Conservation (phyloP, 2,888 invertebrate species). For the Cerceris rybyensis region DNA sequence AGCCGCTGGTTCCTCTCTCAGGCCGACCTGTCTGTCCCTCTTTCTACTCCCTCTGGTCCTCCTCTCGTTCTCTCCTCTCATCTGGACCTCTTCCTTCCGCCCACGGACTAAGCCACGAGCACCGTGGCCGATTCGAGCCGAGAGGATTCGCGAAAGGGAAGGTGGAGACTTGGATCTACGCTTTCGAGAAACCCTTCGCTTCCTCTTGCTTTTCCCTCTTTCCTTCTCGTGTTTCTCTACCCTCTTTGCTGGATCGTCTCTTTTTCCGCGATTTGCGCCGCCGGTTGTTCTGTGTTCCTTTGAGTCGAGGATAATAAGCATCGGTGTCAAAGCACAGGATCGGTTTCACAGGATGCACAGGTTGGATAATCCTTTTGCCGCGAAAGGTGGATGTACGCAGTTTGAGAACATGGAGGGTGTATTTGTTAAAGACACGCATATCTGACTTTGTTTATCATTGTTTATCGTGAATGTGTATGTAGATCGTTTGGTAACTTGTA, state of each 20-base stretch:
- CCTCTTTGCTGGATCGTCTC: constrained; percentile 20
- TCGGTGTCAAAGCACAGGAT: no score
- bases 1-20: constrained; percentile 79
- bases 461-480: no score
- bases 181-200: constrained; percentile 45
- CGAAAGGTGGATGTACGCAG: no score
- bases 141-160: constrained; percentile 49
- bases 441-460: no score
- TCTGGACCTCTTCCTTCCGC: constrained; percentile 79
- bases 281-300: no score
- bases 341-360: no score
- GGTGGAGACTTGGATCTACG: constrained; percentile 56
- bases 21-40: constrained; percentile 79
- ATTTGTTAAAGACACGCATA: no score
- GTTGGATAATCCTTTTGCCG: no score
- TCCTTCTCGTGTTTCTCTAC: constrained; percentile 19
- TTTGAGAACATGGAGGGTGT: no score
- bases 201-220: constrained; percentile 35
- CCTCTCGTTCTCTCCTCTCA: constrained; percentile 68
- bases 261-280: constrained; percentile 23
- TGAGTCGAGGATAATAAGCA: no score
- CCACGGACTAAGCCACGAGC: constrained; percentile 68
- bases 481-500: no score
- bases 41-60: constrained; percentile 73
- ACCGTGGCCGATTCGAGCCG: constrained; percentile 40